Evolutionary conservation across 2,888 invertebrate species (phyloP), one percentile per base, ranked within the genome.

Genomic region (Chrysotoxum bicinctum): DNA sequence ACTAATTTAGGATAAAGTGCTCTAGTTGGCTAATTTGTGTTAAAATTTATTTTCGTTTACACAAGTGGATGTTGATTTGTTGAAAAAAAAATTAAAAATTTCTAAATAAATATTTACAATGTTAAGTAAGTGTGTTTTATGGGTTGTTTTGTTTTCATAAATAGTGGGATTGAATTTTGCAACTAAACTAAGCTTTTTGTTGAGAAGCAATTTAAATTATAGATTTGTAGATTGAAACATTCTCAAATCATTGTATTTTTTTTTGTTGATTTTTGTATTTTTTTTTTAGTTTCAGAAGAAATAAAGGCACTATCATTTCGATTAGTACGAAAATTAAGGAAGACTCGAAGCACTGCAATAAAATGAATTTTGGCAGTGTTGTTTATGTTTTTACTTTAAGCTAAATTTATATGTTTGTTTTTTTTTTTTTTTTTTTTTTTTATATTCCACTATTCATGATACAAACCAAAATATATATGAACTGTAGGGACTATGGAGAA

Each of bases 221-320:
- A 3, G 4, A 2, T 37, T 8, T 43, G 16, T 68, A 21, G 19
- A 66, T 82, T 10, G 9, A 37, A 54, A 72, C 4, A 64, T 58
- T 45, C 40, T 76, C 10, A 66, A 52, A 48, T 68, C 14, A 52
- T 52, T 50, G 2, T 62, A 21, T 19, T 9, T 62, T 75, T n/a
- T 50, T 2, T 48, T 14, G 21, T 14, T 21, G 19, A 40, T 66
- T 60, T 37, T 54, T 52, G 1, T 54, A 3, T 35, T 58, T 19
- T 35, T 30, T 35, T 66, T 79, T 73, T 83, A 48, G 32, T 66
- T 76, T 72, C 48, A 68, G 52, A 80, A 77, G 45, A 85, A 85
- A 81, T 73, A 85, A 85, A 85, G 85, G 85, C 85, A 85, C 85
- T 85, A 85, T 81, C 81, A 85, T 85, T 85, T 81, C 85, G 85